These are phyloP conservation scores for Adelognathus sp. DNA, from an alignment of 2,888 invertebrate species.

Conservation along the genomic window DNA sequence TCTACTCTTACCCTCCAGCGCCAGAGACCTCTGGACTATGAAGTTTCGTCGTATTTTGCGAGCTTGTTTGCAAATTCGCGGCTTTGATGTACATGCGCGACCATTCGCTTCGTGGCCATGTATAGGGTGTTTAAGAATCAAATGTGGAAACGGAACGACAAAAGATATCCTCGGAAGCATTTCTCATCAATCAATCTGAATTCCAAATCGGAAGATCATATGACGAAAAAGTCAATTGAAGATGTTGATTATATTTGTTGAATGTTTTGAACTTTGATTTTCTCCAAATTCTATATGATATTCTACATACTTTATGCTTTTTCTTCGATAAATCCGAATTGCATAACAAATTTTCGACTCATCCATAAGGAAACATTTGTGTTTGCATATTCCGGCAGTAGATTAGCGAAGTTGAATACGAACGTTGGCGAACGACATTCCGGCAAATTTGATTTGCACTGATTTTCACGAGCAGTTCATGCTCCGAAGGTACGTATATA, in stretches of 20 bases:
- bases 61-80: neutral
- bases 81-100: neutral
- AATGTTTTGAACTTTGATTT: no score
- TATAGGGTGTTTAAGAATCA: neutral
- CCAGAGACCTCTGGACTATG: slow-evolving; percentile 33
- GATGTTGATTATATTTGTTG: no score
- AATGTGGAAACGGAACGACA: no score
- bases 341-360: neutral
- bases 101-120: neutral
- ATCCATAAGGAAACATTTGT: neutral
- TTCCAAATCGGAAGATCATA: no score
- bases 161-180: no score
- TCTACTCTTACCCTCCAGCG: slow-evolving; percentile 32
- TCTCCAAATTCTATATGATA: no score
- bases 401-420: neutral
- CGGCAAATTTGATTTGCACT: slow-evolving; percentile 16
- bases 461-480: slow-evolving; percentile 6
- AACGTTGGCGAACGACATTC: slow-evolving; percentile 4
- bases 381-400: neutral
- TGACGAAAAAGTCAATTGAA: no score
- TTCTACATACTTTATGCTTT: no score
- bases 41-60: slow-evolving; percentile 4
- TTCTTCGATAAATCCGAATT: neutral
- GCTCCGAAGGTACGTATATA: neutral
- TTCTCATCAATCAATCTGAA: no score